Evolutionary conservation across 2,797 vertebrate species (phyloP), one percentile per base, ranked within the genome.

Genomic region (Ptychadena robeensis): DNA sequence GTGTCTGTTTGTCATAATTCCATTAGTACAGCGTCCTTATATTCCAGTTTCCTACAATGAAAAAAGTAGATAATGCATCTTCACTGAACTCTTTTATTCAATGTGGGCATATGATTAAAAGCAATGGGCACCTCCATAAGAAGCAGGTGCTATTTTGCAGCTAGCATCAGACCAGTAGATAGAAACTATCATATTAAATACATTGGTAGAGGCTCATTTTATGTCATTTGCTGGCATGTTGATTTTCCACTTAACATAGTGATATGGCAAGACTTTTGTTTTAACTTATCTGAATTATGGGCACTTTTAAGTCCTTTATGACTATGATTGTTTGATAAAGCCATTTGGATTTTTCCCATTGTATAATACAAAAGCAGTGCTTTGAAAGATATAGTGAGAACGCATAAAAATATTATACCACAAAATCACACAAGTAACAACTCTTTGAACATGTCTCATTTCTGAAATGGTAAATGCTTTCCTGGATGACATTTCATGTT

Each of bases 401-500:
- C 44, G 22, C 8, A 53, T 7, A 53, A 18, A 7, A 22, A 53
- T 18, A 53, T 22, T 53, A 53, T 53, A 18, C 44, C 18, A n/a
- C 44, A 53, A 53, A 22, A 22, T 53, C 44, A 7, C 44, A 4
- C 18, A 53, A 53, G 22, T 53, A 53, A 53, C 22, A 5, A 53
- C 31, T 69, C 59, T 48, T 0, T 53, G 9, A 37, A 28, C 14
- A 66, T 77, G 64, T 12, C 15, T 48, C 18, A 53, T 22, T 30
- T 35, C 14, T 28, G 25, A 53, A 64, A 15, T 32, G 25, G 3
- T 44, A 30, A 27, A 37, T 30, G n/a, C 10, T 65, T 64, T 35
- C 31, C 34, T 70, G 15, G 57, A 34, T 53, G 31, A 73, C 44
- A 9, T 9, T 28, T 79, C 53, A 80, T 63, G 9, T 70, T 88